phyloP scores from a whole-genome alignment of 2,113 vertebrate species.

The Chloropsis cyanopogon region DNA sequence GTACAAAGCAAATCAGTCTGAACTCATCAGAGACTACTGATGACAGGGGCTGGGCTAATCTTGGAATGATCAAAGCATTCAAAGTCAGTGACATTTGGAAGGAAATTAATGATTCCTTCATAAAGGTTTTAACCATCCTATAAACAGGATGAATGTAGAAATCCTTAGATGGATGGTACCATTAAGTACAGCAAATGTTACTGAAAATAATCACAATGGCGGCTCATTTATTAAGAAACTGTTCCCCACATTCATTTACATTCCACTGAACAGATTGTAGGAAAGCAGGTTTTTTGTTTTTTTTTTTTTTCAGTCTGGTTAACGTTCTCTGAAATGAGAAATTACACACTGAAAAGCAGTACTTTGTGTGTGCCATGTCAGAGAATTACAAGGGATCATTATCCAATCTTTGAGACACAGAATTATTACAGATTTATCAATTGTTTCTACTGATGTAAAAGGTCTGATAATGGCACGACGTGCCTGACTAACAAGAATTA shows the following conservation, averaged over 20 bases:
- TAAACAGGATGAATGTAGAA: slow-evolving; percentile 70
- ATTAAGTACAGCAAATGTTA: slow-evolving; percentile 63
- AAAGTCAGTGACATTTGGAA: slow-evolving; percentile 75
- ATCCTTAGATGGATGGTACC: slow-evolving; percentile 62
- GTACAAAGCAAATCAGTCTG: slow-evolving; percentile 76
- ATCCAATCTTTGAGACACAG: slow-evolving; percentile 53
- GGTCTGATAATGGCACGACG: slow-evolving; percentile 21
- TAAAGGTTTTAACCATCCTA: slow-evolving; percentile 67
- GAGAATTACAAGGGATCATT: slow-evolving; percentile 61
- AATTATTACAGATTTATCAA: slow-evolving; percentile 66
- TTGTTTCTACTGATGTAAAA: slow-evolving; percentile 64
- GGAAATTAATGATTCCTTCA: slow-evolving; percentile 74
- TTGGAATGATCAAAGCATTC: slow-evolving; percentile 75
- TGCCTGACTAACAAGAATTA: slow-evolving; percentile 40
- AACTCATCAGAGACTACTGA: slow-evolving; percentile 74
- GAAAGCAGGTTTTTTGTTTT: neutral
- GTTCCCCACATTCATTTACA: slow-evolving; percentile 39
- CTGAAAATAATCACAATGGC: slow-evolving; percentile 46
- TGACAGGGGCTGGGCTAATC: slow-evolving; percentile 76
- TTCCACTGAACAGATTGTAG: slow-evolving; percentile 20
- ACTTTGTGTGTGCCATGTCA: slow-evolving; percentile 54
- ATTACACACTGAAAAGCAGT: slow-evolving; percentile 56
- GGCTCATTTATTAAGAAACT: slow-evolving; percentile 60
- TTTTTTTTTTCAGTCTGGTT: neutral
- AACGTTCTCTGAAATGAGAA: slow-evolving; percentile 61